Percentiles rank a stretch among this genome's conserved stretches.
Evolutionary conservation across 1,140 invertebrate genomes (phyloP).

Genomic region (Melipona quadrifasciata): DNA sequence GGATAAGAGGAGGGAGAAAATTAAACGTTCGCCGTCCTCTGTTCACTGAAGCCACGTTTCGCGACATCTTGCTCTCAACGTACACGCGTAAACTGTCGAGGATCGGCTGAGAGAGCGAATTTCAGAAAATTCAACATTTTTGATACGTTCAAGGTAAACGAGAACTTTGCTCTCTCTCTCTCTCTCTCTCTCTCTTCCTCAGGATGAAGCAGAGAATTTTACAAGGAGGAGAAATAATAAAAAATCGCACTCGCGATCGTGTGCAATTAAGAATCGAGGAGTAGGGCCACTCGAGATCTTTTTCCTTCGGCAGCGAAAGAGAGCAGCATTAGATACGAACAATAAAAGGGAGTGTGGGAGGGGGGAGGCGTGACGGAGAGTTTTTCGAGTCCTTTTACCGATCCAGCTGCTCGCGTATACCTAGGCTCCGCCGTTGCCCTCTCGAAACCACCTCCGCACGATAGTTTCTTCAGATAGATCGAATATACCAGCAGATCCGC

Average conservation of each 20-base stretch:
- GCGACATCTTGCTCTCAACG: not conserved
- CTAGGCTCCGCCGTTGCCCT: constrained; percentile 57
- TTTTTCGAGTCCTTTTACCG: constrained; percentile 52
- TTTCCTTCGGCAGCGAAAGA: not conserved
- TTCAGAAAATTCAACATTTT: not conserved
- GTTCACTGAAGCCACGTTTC: not conserved
- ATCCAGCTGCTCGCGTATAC: constrained; percentile 62
- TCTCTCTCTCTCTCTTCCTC: too few relatives aligned
- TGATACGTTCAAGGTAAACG: not conserved
- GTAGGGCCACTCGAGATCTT: not conserved
- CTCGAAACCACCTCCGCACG: constrained; percentile 63
- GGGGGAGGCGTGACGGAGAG: constrained; percentile 62
- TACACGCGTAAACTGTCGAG: not conserved
- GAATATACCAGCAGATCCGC: constrained; percentile 63
- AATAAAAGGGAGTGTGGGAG: constrained; percentile 23
- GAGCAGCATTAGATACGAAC: constrained; percentile 45
- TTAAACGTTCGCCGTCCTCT: not conserved
- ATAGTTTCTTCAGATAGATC: constrained; percentile 65
- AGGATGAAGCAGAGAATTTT: not conserved
- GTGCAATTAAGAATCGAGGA: not conserved
- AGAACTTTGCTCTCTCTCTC: not conserved
- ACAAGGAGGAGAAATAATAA: not conserved
- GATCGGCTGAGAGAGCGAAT: not conserved
- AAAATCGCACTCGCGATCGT: too few relatives aligned
- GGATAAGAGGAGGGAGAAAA: not conserved